Evolutionary conservation across 2,113 vertebrate species (phyloP).

Genomic region (Muntiacus reevesi): DNA sequence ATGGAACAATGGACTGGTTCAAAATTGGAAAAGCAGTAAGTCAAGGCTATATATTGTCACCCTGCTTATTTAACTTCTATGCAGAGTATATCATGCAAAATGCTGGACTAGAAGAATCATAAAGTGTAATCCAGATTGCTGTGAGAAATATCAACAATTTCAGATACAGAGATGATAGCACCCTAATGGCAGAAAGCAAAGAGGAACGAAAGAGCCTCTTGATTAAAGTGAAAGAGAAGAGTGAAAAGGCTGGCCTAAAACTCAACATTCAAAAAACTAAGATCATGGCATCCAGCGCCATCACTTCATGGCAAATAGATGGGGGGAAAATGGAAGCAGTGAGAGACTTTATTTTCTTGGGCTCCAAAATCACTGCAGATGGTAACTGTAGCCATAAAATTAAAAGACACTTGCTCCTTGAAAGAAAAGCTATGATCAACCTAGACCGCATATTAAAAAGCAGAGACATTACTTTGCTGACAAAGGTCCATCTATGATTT

Average conservation of each 20-base stretch:
- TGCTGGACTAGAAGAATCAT: neutral
- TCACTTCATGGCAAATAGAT: neutral
- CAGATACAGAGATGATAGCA: neutral
- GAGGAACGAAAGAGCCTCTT: neutral
- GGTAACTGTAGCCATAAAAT: neutral
- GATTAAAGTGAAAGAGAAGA: neutral
- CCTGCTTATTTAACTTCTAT: neutral
- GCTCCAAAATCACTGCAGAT: neutral
- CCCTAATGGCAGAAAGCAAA: neutral
- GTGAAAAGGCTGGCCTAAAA: neutral
- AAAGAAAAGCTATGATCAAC: neutral
- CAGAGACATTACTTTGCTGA: neutral
- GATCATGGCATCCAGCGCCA: accelerated
- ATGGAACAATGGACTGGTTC: neutral
- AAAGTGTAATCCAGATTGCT: neutral
- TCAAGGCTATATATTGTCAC: neutral
- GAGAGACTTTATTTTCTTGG: neutral
- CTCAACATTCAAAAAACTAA: neutral
- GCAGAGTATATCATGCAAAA: neutral
- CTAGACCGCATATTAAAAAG: neutral
- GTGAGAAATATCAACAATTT: neutral
- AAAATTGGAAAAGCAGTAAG: neutral
- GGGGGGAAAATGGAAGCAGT: neutral
- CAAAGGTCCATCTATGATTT: neutral
- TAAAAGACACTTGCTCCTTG: neutral